Evolutionary conservation across 2,113 vertebrate species (phyloP), one percentile per base, ranked within the genome.

Genomic region (Dasypus novemcinctus): DNA sequence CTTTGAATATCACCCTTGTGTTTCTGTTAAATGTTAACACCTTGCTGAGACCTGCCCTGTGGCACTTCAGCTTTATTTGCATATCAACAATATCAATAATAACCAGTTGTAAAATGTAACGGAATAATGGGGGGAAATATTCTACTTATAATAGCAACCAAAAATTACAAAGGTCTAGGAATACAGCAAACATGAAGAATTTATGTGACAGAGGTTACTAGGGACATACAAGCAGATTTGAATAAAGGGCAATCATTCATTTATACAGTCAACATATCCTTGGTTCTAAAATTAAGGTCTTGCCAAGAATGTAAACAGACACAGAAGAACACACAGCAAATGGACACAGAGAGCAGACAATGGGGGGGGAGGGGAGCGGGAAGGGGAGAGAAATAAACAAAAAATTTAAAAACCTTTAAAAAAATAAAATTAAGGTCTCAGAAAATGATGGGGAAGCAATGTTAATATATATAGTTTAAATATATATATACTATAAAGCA

Each of bases 41-140:
- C 43, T 49, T 41, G 10, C 27, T 61, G 46, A 93, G 57, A 74
- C 80, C 80, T 92, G 29, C 41, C 38, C 43, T 36, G 3, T 33
- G 36, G 82, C 36, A 15, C 6, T n/a, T 94, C 31, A 57, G 31
- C 6, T 83, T 63, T 71, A 87, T 84, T 78, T 95, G 17, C 8
- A 36, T 80, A 64, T 46, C 86, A 38, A 13, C 18, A 5, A 72
- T 36, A 31, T 54, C 71, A 41, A 54, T 13, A 79, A 80, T 54
- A 92, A 92, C 57, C 68, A 52, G 29, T 36, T 94, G 14, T 38
- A 86, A 86, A 93, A 92, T 71, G 18, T 15, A 86, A 88, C 17
- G n/a, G 20, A 52, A 41, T 64, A 69, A 49, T 68, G 7, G 10
- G 75, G 75, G 25, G 5, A 52, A 85, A 91, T 54, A 91, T 14